Percentiles rank a stretch among this genome's conserved stretches.
phyloP scores from a whole-genome alignment of 1,140 invertebrate species.

The Apocrypta bakeri region DNA sequence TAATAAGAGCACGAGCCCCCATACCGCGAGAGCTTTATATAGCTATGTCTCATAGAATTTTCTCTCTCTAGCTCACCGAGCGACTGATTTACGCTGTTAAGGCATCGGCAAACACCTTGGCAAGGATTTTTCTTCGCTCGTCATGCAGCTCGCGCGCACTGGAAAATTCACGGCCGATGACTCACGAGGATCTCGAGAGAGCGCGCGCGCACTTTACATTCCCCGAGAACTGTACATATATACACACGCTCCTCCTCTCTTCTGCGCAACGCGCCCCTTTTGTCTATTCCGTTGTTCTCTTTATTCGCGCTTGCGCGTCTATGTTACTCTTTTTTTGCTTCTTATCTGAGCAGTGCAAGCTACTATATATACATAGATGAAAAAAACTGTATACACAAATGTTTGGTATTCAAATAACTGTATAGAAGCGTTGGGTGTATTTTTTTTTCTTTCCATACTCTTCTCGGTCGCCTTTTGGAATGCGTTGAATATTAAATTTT shows the following conservation, averaged over 20 bases:
- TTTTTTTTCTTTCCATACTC: not conserved
- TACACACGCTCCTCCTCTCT: not conserved
- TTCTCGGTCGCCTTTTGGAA: not conserved
- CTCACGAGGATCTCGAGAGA: constrained; percentile 33
- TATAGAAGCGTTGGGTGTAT: not conserved
- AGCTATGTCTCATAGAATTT: constrained; percentile 2
- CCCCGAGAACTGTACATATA: not conserved
- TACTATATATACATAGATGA: not conserved
- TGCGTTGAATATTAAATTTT: no score
- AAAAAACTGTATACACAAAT: not conserved
- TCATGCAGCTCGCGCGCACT: not conserved
- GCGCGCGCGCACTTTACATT: constrained; percentile 4
- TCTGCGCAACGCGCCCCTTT: not conserved
- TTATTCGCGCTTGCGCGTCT: not conserved
- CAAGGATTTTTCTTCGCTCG: constrained; percentile 32
- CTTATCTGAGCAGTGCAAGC: not conserved
- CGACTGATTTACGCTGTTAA: constrained; percentile 42
- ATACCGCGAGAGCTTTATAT: not conserved
- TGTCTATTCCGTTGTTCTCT: constrained; percentile 17
- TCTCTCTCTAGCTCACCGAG: not conserved
- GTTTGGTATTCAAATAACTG: constrained; percentile 2
- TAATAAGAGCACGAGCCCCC: not conserved
- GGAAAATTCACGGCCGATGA: constrained; percentile 48
- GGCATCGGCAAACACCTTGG: constrained; percentile 42
- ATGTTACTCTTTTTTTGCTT: not conserved